phyloP scores from a whole-genome alignment of 1,140 invertebrate species.

The Lycorma delicatula region DNA sequence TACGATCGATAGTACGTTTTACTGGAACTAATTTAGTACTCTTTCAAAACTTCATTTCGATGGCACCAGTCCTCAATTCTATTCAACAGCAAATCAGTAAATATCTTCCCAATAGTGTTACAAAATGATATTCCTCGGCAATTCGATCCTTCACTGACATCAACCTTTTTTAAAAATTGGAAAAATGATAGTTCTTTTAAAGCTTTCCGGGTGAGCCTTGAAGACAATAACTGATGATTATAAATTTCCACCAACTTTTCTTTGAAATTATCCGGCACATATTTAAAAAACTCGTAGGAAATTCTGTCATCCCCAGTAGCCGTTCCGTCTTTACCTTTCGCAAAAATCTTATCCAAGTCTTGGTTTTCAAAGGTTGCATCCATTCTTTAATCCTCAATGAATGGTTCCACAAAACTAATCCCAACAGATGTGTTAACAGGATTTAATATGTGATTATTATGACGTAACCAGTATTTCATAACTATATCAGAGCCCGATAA shows the following conservation, averaged over 20 bases:
- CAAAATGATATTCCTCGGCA: conserved; percentile 28
- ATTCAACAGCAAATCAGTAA: conserved; percentile 21
- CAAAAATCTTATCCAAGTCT: background rate
- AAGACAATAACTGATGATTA: background rate
- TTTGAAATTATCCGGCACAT: conserved; percentile 5
- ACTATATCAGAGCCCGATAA: background rate
- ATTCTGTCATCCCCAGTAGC: conserved; percentile 2
- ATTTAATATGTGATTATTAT: background rate
- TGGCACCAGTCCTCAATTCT: conserved; percentile 26
- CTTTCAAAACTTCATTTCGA: conserved; percentile 19
- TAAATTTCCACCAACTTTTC: background rate
- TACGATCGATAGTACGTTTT: conserved; percentile 21
- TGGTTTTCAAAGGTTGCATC: background rate
- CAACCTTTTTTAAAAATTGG: conserved; percentile 23
- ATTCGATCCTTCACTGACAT: conserved; percentile 22
- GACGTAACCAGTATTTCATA: background rate
- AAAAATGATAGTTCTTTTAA: conserved; percentile 4
- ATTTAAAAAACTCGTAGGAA: conserved; percentile 11
- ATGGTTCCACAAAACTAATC: background rate
- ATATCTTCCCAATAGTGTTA: conserved; percentile 25
- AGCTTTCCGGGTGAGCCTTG: background rate
- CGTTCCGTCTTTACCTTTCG: background rate
- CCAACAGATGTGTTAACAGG: background rate
- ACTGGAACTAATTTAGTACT: conserved; percentile 28
- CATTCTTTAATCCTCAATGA: background rate